Conservation (phyloP, 2,113 vertebrate genomes). For the Glaucomys volans region DNA sequence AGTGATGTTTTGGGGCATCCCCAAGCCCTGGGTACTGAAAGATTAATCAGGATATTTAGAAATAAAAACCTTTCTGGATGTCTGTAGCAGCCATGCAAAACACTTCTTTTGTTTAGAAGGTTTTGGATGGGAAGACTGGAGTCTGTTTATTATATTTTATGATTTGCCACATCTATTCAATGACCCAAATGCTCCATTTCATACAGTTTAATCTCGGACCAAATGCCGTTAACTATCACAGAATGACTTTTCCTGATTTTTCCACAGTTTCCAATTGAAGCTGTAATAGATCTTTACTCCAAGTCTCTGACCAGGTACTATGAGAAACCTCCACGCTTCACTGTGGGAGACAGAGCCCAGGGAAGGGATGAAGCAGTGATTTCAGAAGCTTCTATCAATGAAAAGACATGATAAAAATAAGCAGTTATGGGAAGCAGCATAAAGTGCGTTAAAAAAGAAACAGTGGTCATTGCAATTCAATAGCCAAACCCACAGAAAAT, state of each 20-base stretch:
- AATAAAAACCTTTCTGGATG: conserved; percentile 32
- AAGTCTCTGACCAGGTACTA: conserved; percentile 66
- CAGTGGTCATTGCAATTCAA: conserved; percentile 69
- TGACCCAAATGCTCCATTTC: conserved; percentile 81
- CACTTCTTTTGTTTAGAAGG: conserved; percentile 81
- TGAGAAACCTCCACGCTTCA: conserved; percentile 69
- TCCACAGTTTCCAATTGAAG: conserved; percentile 54
- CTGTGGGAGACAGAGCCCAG: conserved; percentile 46
- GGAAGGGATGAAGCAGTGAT: neutral
- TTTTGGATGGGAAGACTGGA: conserved; percentile 72
- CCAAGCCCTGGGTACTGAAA: conserved; percentile 42
- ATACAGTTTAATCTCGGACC: conserved; percentile 80
- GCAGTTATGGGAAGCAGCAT: conserved; percentile 57
- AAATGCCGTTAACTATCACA: conserved; percentile 78
- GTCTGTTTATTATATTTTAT: conserved; percentile 82
- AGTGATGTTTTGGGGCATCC: conserved; percentile 23
- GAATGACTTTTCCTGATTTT: conserved; percentile 77
- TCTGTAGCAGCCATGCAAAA: conserved; percentile 62
- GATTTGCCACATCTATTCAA: conserved; percentile 79
- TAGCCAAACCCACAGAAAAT: conserved; percentile 40
- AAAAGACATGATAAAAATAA: conserved; percentile 69
- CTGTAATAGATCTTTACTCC: conserved; percentile 80
- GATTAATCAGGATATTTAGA: conserved; percentile 69
- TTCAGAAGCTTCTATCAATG: conserved; percentile 54
- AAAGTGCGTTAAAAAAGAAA: conserved; percentile 68